Conservation (phyloP, 2,113 vertebrate genomes). For the Chaetops frenatus region DNA sequence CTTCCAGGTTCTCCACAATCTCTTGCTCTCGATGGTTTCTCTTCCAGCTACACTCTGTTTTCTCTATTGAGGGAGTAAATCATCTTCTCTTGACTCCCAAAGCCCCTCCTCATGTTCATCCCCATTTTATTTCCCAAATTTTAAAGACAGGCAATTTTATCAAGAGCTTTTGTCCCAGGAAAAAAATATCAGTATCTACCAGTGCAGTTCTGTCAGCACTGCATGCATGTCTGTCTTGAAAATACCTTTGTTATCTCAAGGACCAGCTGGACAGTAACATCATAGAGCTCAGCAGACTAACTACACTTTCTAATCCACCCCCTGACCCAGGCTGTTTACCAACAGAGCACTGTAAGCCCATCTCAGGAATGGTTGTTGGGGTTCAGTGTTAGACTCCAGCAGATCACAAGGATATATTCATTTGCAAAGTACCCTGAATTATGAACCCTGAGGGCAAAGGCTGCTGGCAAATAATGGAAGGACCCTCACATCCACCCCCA, state of each 20-base stretch:
- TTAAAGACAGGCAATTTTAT: not conserved
- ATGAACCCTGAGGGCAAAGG: not conserved
- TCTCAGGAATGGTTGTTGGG: not conserved
- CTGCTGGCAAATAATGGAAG: not conserved
- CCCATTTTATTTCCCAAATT: not conserved
- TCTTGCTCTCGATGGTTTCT: not conserved
- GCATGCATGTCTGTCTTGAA: not conserved
- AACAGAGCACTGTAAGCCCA: not conserved
- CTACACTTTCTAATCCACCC: not conserved
- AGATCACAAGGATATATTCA: not conserved
- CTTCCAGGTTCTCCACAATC: not conserved
- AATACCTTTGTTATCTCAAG: not conserved
- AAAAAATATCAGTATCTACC: not conserved
- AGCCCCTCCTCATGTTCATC: not conserved
- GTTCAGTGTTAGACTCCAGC: not conserved
- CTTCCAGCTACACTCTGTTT: not conserved
- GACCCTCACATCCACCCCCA: rapidly evolving
- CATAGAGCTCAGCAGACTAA: not conserved
- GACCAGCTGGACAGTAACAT: not conserved
- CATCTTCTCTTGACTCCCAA: not conserved
- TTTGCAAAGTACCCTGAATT: not conserved
- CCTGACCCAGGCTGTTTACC: not conserved
- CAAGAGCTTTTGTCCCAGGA: not conserved
- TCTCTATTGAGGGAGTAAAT: not conserved
- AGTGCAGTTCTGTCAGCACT: not conserved